These are phyloP conservation scores for Calameuta filiformis DNA, from an alignment of 2,888 invertebrate species.

Conservation along the genomic window DNA sequence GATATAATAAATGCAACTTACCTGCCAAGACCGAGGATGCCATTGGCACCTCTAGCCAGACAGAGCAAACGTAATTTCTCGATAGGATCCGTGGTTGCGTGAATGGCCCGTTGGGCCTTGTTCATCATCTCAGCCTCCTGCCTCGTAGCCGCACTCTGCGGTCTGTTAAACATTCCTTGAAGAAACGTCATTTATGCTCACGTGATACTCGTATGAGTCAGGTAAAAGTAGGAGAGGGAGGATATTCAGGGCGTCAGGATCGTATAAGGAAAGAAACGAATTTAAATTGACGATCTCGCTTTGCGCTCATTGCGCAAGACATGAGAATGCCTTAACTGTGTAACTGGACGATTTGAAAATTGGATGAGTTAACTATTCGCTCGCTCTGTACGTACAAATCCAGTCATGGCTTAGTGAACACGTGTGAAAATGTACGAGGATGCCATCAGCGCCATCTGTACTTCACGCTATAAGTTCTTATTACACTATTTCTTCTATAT, in stretches of 20 bases:
- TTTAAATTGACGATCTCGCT: not conserved
- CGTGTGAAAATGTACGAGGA: too few relatives aligned
- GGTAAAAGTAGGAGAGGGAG: not conserved
- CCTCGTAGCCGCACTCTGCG: conserved; percentile 79
- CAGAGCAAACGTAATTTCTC: conserved; percentile 87
- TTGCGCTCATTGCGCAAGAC: not conserved
- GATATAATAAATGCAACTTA: conserved; percentile 59
- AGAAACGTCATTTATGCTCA: conserved; percentile 27
- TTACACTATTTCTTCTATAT: too few relatives aligned
- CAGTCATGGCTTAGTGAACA: too few relatives aligned
- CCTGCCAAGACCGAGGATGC: conserved; percentile 90
- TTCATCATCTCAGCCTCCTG: conserved; percentile 84
- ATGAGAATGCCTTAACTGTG: not conserved
- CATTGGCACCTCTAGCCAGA: conserved; percentile 85
- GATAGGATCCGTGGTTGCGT: conserved; percentile 79
- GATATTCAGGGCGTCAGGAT: not conserved
- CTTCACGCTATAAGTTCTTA: too few relatives aligned
- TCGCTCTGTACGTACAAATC: too few relatives aligned
- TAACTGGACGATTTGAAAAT: not conserved
- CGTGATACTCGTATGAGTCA: conserved; percentile 4
- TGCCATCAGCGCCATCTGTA: too few relatives aligned
- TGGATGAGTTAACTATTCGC: not conserved
- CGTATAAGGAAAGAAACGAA: not conserved
- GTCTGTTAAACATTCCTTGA: conserved; percentile 73
- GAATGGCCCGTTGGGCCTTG: conserved; percentile 77